Evolutionary conservation across 2,888 invertebrate genomes (phyloP), one percentile per base, ranked within the genome.

Genomic region (Agriopis aurantiaria): DNA sequence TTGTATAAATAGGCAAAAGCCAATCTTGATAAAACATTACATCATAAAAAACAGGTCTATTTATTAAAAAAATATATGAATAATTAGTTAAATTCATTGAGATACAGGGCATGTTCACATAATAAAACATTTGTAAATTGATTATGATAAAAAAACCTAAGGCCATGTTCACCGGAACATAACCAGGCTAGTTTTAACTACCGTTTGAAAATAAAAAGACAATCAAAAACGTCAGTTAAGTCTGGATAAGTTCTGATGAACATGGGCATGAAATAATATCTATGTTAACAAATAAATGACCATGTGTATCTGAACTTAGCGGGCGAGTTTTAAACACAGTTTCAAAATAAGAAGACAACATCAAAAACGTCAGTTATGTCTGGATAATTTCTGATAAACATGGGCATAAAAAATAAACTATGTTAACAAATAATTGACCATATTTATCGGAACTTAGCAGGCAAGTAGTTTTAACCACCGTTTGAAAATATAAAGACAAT

Each of bases 101-200:
- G 78, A 80, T 59, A 58, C 76, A 76, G 78, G 81, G 86, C 88
- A 89, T 86, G 87, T 88, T 88, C 84, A 76, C 80, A 80, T 82
- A 75, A 76, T 79, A 83, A 87, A 88, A 89, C 87, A 90, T 84
- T 89, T 88, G 85, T 88, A 80, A 87, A 82, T 78, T 80, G 72
- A 74, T 75, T 51, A 74, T 78, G 75, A 78, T 69, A 69, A 75
- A 72, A 75, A 75, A 53, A 49, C 64, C 61, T 69, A 68, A 8
- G 12, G 33, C 3, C 58, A 58, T 58, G 33, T 46, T 45, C 46
- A 33, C 33, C 5, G 33, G 33, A 4, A 33, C 33, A 5, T 33
- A 33, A 33, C 33, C 5, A 11, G 7, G 8, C 3, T 23, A n/a
- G 7, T 45, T 58, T 57, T 58, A 12, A 46, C 14, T 17, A 43